Evolutionary conservation across 2,113 vertebrate species (phyloP).

Genomic region (western clawed frog (Xenopus tropicalis)): DNA sequence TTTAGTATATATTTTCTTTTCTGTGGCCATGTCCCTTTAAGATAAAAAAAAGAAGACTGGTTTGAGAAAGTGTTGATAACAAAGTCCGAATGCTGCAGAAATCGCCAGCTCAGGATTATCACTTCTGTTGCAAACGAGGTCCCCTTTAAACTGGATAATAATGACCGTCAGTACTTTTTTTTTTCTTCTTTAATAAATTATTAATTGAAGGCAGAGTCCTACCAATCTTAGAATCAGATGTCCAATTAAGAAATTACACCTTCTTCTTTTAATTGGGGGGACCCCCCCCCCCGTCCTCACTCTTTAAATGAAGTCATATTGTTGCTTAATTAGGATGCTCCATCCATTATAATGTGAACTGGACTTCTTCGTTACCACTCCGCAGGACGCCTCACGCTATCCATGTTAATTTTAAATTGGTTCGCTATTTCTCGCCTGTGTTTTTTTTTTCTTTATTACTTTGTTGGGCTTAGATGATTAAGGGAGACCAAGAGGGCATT

Average conservation of each 20-base stretch:
- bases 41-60: too few relatives aligned
- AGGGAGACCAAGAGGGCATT: conserved; percentile 52
- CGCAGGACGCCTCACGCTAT: conserved; percentile 59
- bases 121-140: too few relatives aligned
- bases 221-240: conserved; percentile 51
- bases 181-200: too few relatives aligned
- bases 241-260: conserved; percentile 87
- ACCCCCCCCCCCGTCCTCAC: conserved; percentile 45
- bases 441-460: background rate
- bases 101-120: too few relatives aligned
- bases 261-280: conserved; percentile 84
- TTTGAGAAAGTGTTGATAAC: too few relatives aligned
- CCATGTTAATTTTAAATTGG: conserved; percentile 57
- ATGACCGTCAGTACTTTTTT: too few relatives aligned
- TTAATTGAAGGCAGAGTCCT: conserved; percentile 12
- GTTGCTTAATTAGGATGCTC: conserved; percentile 73
- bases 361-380: conserved; percentile 51
- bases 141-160: too few relatives aligned
- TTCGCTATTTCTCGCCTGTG: conserved; percentile 45
- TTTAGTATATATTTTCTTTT: too few relatives aligned
- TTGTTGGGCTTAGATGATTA: conserved; percentile 50
- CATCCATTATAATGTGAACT: conserved; percentile 60
- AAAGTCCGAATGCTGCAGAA: too few relatives aligned
- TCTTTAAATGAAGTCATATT: conserved; percentile 73
- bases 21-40: too few relatives aligned